phyloP scores from a whole-genome alignment of 2,797 vertebrate genomes.

The Macrochelys suwanniensis region DNA sequence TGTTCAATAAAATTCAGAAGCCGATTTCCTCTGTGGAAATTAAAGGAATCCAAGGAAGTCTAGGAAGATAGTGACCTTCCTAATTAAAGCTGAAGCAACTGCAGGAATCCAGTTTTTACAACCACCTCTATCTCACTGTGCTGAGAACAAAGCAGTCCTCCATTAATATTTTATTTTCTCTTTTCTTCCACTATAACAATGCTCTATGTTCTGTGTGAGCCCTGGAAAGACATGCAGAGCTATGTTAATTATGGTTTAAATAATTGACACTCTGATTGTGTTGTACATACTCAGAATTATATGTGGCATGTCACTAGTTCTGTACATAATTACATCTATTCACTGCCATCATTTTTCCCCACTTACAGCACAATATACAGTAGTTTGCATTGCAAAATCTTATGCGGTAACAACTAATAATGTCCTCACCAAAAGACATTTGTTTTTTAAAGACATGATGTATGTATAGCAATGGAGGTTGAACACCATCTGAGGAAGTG shows the following conservation, averaged over 20 bases:
- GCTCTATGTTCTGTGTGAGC: slow-evolving; percentile 84
- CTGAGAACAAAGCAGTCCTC: slow-evolving; percentile 92
- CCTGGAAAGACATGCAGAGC: slow-evolving; percentile 87
- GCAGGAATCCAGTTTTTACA: slow-evolving; percentile 87
- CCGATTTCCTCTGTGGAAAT: slow-evolving; percentile 88
- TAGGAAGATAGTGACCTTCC: slow-evolving; percentile 89
- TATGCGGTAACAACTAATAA: slow-evolving; percentile 22
- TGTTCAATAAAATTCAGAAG: slow-evolving; percentile 89
- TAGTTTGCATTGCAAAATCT: neutral
- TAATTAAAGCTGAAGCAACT: slow-evolving; percentile 94
- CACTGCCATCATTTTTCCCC: slow-evolving; percentile 66
- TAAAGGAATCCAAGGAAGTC: slow-evolving; percentile 90
- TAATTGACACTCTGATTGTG: slow-evolving; percentile 84
- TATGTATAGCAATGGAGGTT: neutral
- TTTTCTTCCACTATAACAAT: slow-evolving; percentile 95
- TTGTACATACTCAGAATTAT: slow-evolving; percentile 77
- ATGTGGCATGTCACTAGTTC: slow-evolving; percentile 67
- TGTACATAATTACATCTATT: slow-evolving; percentile 77
- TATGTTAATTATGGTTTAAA: slow-evolving; percentile 89
- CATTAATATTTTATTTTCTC: slow-evolving; percentile 98
- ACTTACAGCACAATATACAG: slow-evolving; percentile 52
- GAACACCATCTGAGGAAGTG: slow-evolving; percentile 45
- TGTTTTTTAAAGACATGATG: slow-evolving; percentile 48
- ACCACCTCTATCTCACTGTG: slow-evolving; percentile 86
- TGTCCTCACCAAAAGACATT: slow-evolving; percentile 60